Conservation (phyloP, 1,140 invertebrate genomes). For the Gryon sp. region DNA sequence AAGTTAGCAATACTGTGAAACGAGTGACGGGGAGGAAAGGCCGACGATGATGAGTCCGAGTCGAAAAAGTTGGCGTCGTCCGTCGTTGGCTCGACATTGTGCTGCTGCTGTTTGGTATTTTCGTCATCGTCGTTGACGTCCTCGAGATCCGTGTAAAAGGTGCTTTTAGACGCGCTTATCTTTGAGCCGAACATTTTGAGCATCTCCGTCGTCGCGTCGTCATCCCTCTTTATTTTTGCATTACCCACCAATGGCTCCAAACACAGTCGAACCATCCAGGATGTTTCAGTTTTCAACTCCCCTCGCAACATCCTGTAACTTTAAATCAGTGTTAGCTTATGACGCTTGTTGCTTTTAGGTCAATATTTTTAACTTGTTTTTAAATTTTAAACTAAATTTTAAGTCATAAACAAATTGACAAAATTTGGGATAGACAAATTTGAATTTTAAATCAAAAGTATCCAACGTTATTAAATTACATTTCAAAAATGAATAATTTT, state of each 20-base stretch:
- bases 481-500: too few species aligned
- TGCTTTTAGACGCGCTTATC: conserved; percentile 70
- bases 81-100: conserved; percentile 68
- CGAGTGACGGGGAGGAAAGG: conserved; percentile 67
- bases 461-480: too few species aligned
- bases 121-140: conserved; percentile 55
- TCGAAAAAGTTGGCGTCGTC: conserved; percentile 74
- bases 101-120: conserved; percentile 57
- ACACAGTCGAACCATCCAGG: conserved; percentile 72
- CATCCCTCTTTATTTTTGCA: conserved; percentile 10
- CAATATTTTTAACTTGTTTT: too few species aligned
- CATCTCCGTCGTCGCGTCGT: conserved; percentile 19
- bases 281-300: conserved; percentile 74
- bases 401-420: too few species aligned
- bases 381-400: too few species aligned
- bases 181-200: conserved; percentile 77
- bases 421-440: too few species aligned
- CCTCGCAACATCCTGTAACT: conserved; percentile 74
- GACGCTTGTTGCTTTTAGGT: too few species aligned
- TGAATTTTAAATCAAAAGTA: too few species aligned
- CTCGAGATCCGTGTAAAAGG: conserved; percentile 75
- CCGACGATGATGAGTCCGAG: conserved; percentile 69
- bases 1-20: conserved; percentile 75
- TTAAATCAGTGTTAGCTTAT: background rate
- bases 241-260: conserved; percentile 71